Base-by-base conservation (phyloP, 2,113 vertebrate species). In the Indri indri region DNA sequence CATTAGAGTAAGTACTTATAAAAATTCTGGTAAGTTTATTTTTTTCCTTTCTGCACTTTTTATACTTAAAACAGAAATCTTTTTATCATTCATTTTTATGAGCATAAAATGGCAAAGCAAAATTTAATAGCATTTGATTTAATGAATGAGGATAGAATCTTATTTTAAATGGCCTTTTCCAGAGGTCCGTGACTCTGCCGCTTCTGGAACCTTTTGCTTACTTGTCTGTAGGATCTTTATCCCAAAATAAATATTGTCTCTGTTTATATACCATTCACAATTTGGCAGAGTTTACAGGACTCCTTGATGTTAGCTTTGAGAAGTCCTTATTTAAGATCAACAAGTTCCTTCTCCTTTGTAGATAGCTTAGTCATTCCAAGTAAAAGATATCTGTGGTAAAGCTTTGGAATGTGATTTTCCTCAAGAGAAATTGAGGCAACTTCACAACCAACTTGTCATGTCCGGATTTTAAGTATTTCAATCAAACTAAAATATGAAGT, bases 191-290 rank as follows among this genome's bases (percentile, higher is more conserved):
- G 93, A 93, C 52, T 91, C 81, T 93, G 85, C 42, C 94, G n/a
- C 73, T 94, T 92, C 74, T 95, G 68, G 68, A 92, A 57, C 10
- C 30, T 87, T 97, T 97, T 96, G 88, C 79, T 89, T 90, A 94
- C 50, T 92, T 96, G 54, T 40, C 65, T 96, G 47, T 23, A 95
- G 52, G 47, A 80, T 95, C 84, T 95, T 97, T 97, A 83, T 94
- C 96, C 90, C 96, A 95, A 83, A 97, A 83, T 96, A 96, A 97
- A 95, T 95, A 97, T 40, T 88, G 65, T 96, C 45, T 97, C 94
- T 98, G 96, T 97, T 96, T 97, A 95, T 97, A 90, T 96, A 91
- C 84, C 63, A 80, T 95, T 76, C 63, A 95, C 27, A 95, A 20
- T 97, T 96, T 97, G 95, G 93, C 88, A 97, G 80, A 40, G 54